Evolutionary conservation across 2,113 vertebrate genomes (phyloP).

Genomic region (Azemiops feae): DNA sequence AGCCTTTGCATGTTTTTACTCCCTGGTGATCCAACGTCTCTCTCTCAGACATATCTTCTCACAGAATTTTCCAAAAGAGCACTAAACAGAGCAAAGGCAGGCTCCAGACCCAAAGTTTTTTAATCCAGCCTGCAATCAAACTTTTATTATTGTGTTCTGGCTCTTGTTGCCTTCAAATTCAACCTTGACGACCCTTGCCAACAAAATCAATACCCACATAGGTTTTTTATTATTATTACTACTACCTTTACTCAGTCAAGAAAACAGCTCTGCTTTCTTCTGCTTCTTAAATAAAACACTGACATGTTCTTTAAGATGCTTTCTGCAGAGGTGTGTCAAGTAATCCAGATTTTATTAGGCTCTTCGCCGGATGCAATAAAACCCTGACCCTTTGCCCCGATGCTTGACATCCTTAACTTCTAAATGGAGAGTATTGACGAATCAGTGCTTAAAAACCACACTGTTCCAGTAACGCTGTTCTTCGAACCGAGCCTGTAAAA

Average conservation of each 20-base stretch:
- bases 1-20: constrained; percentile 10
- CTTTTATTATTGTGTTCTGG: neutral
- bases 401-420: neutral
- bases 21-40: constrained; percentile 6
- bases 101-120: constrained; percentile 13
- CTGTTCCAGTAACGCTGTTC: accelerated
- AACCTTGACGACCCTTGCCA: neutral
- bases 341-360: constrained; percentile 4
- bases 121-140: neutral
- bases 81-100: constrained; percentile 15
- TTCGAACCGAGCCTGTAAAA: constrained; percentile 1
- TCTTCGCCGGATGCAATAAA: neutral
- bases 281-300: constrained; percentile 18
- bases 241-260: neutral
- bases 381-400: constrained; percentile 1
- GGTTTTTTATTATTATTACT: neutral
- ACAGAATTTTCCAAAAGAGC: constrained; percentile 6
- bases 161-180: constrained; percentile 2
- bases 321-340: neutral
- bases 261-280: neutral
- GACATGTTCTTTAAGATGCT: neutral
- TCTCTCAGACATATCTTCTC: neutral
- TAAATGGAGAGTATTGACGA: neutral
- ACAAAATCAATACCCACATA: constrained; percentile 28
- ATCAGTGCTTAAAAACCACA: neutral